Evolutionary conservation across 2,113 vertebrate species (phyloP).

Genomic region (Pollachius pollachius): DNA sequence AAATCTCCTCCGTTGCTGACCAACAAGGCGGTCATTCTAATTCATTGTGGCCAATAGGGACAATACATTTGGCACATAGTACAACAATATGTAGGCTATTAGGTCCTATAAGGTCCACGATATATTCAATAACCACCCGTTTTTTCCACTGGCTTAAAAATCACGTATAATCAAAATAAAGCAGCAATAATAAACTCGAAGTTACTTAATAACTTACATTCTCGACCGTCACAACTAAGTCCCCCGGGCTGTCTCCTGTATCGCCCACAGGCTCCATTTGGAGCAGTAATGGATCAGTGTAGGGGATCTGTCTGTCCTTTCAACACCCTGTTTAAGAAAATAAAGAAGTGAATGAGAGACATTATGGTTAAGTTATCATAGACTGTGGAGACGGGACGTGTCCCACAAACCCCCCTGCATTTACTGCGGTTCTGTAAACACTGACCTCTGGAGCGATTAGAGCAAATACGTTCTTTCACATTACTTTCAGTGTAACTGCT

Average conservation of each 20-base stretch:
- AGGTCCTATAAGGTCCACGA: too few species aligned
- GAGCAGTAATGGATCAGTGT: not conserved
- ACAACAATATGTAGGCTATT: too few species aligned
- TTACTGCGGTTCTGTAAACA: not conserved
- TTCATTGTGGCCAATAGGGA: too few species aligned
- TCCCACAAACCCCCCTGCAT: too few species aligned
- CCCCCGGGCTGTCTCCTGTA: conserved; percentile 54
- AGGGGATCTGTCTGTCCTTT: not conserved
- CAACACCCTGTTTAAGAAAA: not conserved
- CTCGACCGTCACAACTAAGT: conserved; percentile 83
- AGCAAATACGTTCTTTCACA: conserved; percentile 20
- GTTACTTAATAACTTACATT: conserved; percentile 84
- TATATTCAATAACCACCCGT: too few species aligned
- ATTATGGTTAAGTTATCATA: too few species aligned
- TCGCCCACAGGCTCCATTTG: conserved; percentile 47
- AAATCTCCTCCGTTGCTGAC: too few species aligned
- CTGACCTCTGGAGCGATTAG: conserved; percentile 39
- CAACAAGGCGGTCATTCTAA: too few species aligned
- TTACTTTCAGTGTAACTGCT: not conserved
- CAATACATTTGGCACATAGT: too few species aligned
- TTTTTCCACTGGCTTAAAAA: too few species aligned
- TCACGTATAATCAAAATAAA: too few species aligned
- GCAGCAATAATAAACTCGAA: not conserved
- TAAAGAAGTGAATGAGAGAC: not conserved
- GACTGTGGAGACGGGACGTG: too few species aligned